Conservation (phyloP, 37 sponge, comb jelly and placozoan species). For the Hormiphora californensis region DNA sequence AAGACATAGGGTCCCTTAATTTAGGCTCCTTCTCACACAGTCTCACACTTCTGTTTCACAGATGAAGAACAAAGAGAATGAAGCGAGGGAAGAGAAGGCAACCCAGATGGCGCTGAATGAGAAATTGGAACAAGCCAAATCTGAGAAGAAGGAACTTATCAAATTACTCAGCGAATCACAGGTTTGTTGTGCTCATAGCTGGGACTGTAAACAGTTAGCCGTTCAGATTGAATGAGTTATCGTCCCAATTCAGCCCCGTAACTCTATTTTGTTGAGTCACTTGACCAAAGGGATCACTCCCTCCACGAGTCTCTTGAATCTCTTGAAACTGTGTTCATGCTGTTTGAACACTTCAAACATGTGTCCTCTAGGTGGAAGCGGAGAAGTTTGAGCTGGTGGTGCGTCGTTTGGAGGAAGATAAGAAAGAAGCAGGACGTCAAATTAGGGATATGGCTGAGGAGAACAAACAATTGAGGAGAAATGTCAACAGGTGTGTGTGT, state of each 20-base stretch:
- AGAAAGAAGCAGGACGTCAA: slow-evolving; percentile 22
- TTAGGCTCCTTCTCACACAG: too few relatives aligned
- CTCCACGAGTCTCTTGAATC: too few relatives aligned
- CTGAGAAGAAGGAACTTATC: slow-evolving; percentile 50
- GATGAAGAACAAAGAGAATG: slow-evolving; percentile 43
- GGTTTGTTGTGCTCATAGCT: too few relatives aligned
- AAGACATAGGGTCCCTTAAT: too few relatives aligned
- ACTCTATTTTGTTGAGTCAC: too few relatives aligned
- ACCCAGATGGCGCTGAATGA: neutral
- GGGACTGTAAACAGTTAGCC: too few relatives aligned
- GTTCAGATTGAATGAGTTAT: too few relatives aligned
- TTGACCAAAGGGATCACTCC: too few relatives aligned
- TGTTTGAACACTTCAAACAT: too few relatives aligned
- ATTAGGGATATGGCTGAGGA: slow-evolving; percentile 27
- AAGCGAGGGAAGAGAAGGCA: neutral
- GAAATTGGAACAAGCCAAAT: neutral
- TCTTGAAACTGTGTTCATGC: too few relatives aligned
- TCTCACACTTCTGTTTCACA: too few relatives aligned
- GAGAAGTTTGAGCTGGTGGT: slow-evolving; percentile 42
- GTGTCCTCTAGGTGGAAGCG: slow-evolving; percentile 26
- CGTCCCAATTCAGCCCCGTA: too few relatives aligned
- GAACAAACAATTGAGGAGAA: slow-evolving; percentile 35
- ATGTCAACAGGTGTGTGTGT: slow-evolving; percentile 54
- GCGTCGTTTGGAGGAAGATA: slow-evolving; percentile 34
- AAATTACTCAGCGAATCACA: neutral